Evolutionary conservation across 2,797 vertebrate genomes (phyloP).

Genomic region (Anguilla pacifica): DNA sequence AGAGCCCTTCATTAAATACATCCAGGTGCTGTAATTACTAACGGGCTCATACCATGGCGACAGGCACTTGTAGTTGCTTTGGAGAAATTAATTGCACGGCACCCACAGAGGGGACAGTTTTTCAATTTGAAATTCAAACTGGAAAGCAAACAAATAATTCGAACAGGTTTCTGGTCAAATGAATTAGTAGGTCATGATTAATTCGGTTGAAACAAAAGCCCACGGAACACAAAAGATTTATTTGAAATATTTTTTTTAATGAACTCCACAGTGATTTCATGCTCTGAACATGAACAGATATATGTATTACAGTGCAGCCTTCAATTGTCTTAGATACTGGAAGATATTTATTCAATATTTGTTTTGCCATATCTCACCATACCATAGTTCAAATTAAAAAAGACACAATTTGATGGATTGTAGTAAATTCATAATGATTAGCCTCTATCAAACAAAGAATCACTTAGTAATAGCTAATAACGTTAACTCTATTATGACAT

Average conservation of each 20-base stretch:
- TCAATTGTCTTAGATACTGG: neutral
- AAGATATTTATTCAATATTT: neutral
- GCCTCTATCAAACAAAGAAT: no score
- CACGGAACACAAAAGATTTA: neutral
- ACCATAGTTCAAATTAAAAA: neutral
- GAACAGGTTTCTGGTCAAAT: neutral
- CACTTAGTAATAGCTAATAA: no score
- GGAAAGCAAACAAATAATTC: slow-evolving; percentile 12
- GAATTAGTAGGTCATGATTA: neutral
- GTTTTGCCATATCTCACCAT: neutral
- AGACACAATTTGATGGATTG: neutral
- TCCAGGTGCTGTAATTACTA: slow-evolving; percentile 19
- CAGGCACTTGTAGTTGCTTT: slow-evolving; percentile 18
- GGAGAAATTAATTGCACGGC: slow-evolving; percentile 2
- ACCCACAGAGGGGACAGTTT: neutral
- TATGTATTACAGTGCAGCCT: neutral
- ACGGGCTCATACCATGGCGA: slow-evolving; percentile 21
- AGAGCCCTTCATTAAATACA: slow-evolving; percentile 27
- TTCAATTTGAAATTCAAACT: slow-evolving; percentile 19
- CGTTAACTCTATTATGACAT: no score
- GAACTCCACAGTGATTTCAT: neutral
- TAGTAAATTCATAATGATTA: neutral
- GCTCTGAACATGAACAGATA: neutral
- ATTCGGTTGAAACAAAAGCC: neutral
- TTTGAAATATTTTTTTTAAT: neutral